Conservation (phyloP, 2,888 invertebrate species). For the Euspilapteryx auroguttella region DNA sequence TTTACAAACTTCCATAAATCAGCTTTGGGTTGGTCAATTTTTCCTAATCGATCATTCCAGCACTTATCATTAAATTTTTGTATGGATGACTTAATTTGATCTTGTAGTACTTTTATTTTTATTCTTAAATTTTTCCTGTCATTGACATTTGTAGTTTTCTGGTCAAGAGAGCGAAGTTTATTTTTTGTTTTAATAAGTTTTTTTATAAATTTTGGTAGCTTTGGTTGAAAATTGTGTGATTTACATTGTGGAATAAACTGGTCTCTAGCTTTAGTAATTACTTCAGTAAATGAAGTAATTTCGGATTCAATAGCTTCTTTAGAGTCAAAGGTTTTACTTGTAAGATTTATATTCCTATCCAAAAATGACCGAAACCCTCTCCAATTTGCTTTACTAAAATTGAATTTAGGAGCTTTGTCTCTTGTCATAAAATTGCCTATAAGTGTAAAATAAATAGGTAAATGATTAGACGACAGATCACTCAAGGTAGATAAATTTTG, state of each 20-base stretch:
- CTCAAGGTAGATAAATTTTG: not conserved
- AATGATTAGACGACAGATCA: constrained; percentile 1
- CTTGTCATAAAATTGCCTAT: not conserved
- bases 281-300: not conserved
- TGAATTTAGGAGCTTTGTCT: not conserved
- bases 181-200: too few relatives aligned
- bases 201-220: constrained; percentile 1
- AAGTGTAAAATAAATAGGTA: not conserved
- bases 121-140: not conserved
- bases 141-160: not conserved
- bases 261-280: constrained; percentile 3
- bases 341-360: not conserved
- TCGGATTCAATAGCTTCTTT: constrained; percentile 1
- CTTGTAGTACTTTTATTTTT: constrained; percentile 1
- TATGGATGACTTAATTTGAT: not conserved
- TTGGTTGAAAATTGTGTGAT: not conserved
- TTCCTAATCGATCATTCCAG: too few relatives aligned
- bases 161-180: not conserved
- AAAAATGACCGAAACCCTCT: not conserved
- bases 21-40: constrained; percentile 4
- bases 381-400: not conserved
- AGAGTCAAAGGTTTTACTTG: not conserved
- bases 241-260: not conserved
- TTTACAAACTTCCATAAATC: constrained; percentile 5
- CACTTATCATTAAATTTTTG: too few relatives aligned